Conservation (phyloP, 2,888 invertebrate species). For the Urechis unicinctus region DNA sequence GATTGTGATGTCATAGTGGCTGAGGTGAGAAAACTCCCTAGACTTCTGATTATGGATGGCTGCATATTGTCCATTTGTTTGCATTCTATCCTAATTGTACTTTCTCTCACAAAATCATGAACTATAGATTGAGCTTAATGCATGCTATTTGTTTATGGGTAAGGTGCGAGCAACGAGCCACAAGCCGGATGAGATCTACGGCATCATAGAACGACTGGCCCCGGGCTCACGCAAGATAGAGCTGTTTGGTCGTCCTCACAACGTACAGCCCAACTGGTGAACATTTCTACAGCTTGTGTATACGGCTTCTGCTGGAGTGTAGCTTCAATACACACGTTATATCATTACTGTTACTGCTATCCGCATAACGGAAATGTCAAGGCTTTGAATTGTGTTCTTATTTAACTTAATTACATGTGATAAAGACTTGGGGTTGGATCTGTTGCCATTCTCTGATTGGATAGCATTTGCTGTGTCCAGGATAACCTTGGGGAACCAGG, state of each 20-base stretch:
- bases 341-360: too few relatives aligned
- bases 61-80: not conserved
- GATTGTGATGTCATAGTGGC: slow-evolving; percentile 98
- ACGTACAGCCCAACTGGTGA: slow-evolving; percentile 95
- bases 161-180: slow-evolving; percentile 86
- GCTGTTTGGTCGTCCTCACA: slow-evolving; percentile 92
- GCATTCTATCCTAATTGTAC: not conserved
- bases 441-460: too few relatives aligned
- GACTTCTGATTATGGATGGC: too few relatives aligned
- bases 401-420: too few relatives aligned
- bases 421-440: too few relatives aligned
- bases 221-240: slow-evolving; percentile 97
- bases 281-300: too few relatives aligned
- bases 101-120: not conserved
- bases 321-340: too few relatives aligned
- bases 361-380: too few relatives aligned
- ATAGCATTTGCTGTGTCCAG: too few relatives aligned
- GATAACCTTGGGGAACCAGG: slow-evolving; percentile 87
- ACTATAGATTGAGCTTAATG: too few relatives aligned
- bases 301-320: too few relatives aligned
- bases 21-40: slow-evolving; percentile 58
- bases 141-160: not conserved
- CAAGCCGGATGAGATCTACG: slow-evolving; percentile 98
- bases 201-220: slow-evolving; percentile 90
- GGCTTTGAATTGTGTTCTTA: too few relatives aligned